Conservation (phyloP, 1,140 invertebrate species). For the Drosophila obscura region DNA sequence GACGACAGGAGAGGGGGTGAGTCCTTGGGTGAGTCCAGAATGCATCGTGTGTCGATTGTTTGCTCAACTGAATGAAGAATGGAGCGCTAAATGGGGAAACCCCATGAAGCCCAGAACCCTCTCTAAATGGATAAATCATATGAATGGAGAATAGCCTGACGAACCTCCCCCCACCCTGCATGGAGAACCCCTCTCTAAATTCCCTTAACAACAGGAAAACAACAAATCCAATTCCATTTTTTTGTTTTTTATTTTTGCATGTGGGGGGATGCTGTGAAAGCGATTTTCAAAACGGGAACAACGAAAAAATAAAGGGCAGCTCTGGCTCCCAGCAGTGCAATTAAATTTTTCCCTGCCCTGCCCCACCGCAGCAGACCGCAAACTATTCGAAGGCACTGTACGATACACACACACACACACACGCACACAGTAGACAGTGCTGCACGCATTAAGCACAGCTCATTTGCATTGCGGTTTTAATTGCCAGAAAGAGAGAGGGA, state of each 20-base stretch:
- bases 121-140: no score
- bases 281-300: slow-evolving; percentile 50
- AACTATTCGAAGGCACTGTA: slow-evolving; percentile 56
- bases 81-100: neutral
- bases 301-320: slow-evolving; percentile 48
- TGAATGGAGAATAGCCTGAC: no score
- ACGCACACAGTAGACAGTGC: slow-evolving; percentile 11
- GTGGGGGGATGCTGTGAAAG: slow-evolving; percentile 38
- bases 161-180: no score
- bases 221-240: slow-evolving; percentile 25
- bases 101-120: no score
- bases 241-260: slow-evolving; percentile 14
- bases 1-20: slow-evolving; percentile 31
- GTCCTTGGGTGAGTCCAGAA: slow-evolving; percentile 8
- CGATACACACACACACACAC: slow-evolving; percentile 9
- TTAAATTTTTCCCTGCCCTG: slow-evolving; percentile 63
- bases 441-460: slow-evolving; percentile 72
- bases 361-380: slow-evolving; percentile 23
- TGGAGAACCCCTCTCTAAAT: no score
- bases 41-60: slow-evolving; percentile 47
- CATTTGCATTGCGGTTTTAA: slow-evolving; percentile 82
- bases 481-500: slow-evolving; percentile 45
- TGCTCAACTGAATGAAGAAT: slow-evolving; percentile 15
- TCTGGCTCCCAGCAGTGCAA: slow-evolving; percentile 50
- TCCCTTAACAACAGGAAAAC: slow-evolving; percentile 1